phyloP scores from a whole-genome alignment of 2,888 invertebrate genomes.

The Elysia crispata region DNA sequence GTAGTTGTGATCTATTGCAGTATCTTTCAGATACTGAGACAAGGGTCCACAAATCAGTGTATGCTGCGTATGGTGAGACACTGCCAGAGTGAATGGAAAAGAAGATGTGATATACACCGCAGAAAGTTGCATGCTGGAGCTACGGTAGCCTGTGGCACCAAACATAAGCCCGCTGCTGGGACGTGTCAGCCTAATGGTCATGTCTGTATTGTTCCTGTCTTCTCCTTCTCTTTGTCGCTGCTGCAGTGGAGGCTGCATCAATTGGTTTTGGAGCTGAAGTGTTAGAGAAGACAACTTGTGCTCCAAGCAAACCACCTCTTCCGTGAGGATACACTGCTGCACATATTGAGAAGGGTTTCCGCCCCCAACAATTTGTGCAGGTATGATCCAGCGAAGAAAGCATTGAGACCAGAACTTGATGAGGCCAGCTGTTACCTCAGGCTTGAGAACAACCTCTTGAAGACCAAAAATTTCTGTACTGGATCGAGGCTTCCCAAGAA shows the following conservation, averaged over 20 bases:
- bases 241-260: not conserved
- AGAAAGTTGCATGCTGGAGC: constrained; percentile 57
- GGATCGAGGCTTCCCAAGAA: constrained; percentile 26
- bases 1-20: constrained; percentile 63
- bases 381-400: constrained; percentile 92
- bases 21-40: constrained; percentile 64
- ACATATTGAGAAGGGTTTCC: constrained; percentile 79
- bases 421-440: constrained; percentile 57
- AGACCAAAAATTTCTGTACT: constrained; percentile 41
- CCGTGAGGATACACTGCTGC: constrained; percentile 76
- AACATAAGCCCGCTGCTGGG: constrained; percentile 69
- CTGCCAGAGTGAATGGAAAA: constrained; percentile 67
- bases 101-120: constrained; percentile 67
- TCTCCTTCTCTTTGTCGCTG: constrained; percentile 1
- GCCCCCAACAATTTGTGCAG: constrained; percentile 87
- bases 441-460: constrained; percentile 54
- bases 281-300: constrained; percentile 61
- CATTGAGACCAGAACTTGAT: constrained; percentile 90
- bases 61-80: constrained; percentile 58
- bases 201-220: not conserved
- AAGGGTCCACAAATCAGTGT: constrained; percentile 60
- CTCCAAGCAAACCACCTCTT: constrained; percentile 76
- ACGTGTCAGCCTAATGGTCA: constrained; percentile 43
- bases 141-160: constrained; percentile 56
- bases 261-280: constrained; percentile 44